Conservation (phyloP, 2,888 invertebrate species). For the Cremastinae sp. region DNA sequence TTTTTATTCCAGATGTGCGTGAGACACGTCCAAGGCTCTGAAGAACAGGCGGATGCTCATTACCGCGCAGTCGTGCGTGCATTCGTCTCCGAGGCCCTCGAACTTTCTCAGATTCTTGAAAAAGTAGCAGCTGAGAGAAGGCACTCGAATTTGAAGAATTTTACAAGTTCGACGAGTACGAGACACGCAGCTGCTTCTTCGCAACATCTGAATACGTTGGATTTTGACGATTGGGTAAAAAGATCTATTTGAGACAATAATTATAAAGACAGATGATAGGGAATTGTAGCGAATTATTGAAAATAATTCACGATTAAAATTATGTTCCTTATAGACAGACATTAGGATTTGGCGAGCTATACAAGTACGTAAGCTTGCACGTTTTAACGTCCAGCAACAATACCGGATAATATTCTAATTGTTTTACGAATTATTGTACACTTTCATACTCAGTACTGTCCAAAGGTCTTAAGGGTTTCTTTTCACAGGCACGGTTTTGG, state of each 20-base stretch:
- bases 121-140: constrained; percentile 86
- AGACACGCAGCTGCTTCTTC: constrained; percentile 84
- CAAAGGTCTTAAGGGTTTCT: constrained; percentile 9
- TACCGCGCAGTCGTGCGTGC: constrained; percentile 96
- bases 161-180: constrained; percentile 83
- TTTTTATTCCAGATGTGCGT: constrained; percentile 81
- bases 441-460: not conserved
- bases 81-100: constrained; percentile 94
- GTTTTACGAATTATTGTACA: not conserved
- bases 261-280: not conserved
- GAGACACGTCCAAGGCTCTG: constrained; percentile 81
- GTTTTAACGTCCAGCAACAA: constrained; percentile 12
- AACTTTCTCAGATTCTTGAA: constrained; percentile 94
- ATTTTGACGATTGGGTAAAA: constrained; percentile 95
- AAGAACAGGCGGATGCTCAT: constrained; percentile 87
- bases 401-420: not conserved
- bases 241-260: not conserved
- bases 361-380: constrained; percentile 86
- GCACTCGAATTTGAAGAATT: constrained; percentile 75
- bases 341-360: constrained; percentile 89
- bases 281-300: not conserved
- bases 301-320: constrained; percentile 34
- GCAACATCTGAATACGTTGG: constrained; percentile 89
- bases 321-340: constrained; percentile 82
- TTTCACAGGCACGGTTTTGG: constrained; percentile 93